Evolutionary conservation across 1,140 invertebrate genomes (phyloP).

Genomic region (Scaptomyza graminum): DNA sequence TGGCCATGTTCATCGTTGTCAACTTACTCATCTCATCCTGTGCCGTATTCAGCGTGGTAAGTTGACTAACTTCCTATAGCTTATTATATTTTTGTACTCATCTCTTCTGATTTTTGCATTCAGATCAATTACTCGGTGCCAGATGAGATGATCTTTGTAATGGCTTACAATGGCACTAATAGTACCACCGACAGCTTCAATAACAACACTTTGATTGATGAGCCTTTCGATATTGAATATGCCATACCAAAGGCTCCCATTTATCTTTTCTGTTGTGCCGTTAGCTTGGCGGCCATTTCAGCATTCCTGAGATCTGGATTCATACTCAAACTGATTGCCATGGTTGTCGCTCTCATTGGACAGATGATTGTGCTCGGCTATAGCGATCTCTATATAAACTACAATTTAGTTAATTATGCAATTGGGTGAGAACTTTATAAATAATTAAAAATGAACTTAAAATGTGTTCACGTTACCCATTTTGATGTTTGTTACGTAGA

Average conservation of each 20-base stretch:
- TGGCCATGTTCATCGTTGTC: slow-evolving; percentile 88
- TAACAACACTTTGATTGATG: slow-evolving; percentile 31
- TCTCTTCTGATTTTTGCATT: not conserved
- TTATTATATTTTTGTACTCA: not conserved
- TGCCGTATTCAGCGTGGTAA: slow-evolving; percentile 89
- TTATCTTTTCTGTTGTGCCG: slow-evolving; percentile 91
- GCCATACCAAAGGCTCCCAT: slow-evolving; percentile 84
- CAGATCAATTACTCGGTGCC: slow-evolving; percentile 62
- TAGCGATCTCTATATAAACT: slow-evolving; percentile 86
- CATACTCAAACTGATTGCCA: slow-evolving; percentile 91
- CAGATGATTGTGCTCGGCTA: slow-evolving; percentile 88
- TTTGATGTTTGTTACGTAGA: slow-evolving; percentile 53
- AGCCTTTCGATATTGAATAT: slow-evolving; percentile 39
- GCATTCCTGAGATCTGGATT: slow-evolving; percentile 93
- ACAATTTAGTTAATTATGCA: slow-evolving; percentile 84
- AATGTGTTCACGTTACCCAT: too few relatives aligned
- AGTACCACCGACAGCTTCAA: slow-evolving; percentile 26
- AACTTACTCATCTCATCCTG: slow-evolving; percentile 88
- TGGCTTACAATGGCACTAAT: slow-evolving; percentile 36
- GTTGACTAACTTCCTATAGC: slow-evolving; percentile 39
- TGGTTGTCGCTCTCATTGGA: slow-evolving; percentile 87
- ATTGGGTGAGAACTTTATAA: slow-evolving; percentile 86
- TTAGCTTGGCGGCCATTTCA: slow-evolving; percentile 91
- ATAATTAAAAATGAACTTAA: too few relatives aligned
- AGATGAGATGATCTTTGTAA: not conserved